These are phyloP conservation scores for Porites lobata DNA, from an alignment of 92 coral and sea anemone genomes.

Conservation along the genomic window DNA sequence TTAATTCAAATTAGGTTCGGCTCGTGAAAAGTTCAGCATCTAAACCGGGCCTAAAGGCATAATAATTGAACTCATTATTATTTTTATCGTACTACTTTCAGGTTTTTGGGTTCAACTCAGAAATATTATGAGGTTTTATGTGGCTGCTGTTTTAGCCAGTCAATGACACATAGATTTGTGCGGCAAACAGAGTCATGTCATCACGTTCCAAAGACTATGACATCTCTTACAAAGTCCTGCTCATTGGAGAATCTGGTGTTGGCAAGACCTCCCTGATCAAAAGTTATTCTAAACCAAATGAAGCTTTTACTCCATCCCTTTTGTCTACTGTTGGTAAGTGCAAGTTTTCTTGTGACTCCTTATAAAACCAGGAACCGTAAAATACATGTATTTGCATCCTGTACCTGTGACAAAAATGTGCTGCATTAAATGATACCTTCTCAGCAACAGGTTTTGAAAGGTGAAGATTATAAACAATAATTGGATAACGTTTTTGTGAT, in stretches of 20 bases:
- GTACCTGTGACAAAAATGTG: neutral
- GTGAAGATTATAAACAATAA: too few relatives aligned
- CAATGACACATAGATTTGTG: neutral
- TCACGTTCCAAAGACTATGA: slow-evolving; percentile 70
- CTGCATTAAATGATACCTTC: too few relatives aligned
- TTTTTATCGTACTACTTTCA: neutral
- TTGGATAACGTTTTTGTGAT: too few relatives aligned
- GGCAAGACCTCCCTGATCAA: slow-evolving; percentile 90
- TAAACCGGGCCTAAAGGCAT: too few relatives aligned
- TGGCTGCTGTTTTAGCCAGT: neutral
- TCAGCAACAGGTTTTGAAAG: too few relatives aligned
- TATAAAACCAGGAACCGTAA: neutral
- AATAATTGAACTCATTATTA: too few relatives aligned
- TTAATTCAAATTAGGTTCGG: too few relatives aligned
- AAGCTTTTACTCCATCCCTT: slow-evolving; percentile 62
- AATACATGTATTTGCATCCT: neutral
- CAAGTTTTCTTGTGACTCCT: neutral
- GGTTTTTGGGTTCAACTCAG: neutral
- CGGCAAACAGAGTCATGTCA: slow-evolving; percentile 25
- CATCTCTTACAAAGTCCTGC: slow-evolving; percentile 85
- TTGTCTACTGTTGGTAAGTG: slow-evolving; percentile 84
- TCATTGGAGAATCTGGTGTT: slow-evolving; percentile 92
- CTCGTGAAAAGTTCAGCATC: too few relatives aligned
- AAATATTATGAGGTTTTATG: neutral
- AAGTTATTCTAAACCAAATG: slow-evolving; percentile 80